phyloP scores from a whole-genome alignment of 2,888 invertebrate species.

The Mermis nigrescens region DNA sequence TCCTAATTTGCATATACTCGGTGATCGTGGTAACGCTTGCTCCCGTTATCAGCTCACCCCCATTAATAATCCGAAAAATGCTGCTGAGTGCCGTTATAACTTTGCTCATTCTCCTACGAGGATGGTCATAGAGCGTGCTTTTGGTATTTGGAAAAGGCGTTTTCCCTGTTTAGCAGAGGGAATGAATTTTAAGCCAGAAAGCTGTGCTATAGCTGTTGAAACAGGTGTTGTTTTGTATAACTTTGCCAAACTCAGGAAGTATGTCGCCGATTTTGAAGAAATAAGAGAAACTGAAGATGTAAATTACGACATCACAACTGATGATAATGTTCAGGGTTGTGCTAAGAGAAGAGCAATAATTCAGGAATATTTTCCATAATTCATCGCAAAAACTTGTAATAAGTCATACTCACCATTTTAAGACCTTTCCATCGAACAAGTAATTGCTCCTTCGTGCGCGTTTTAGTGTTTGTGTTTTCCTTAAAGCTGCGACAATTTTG shows the following conservation, averaged over 20 bases:
- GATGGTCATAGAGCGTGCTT: background rate
- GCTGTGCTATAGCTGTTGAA: background rate
- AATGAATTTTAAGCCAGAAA: background rate
- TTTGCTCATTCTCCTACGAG: background rate
- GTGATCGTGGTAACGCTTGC: background rate
- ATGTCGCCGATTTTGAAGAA: background rate
- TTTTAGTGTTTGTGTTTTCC: too few relatives aligned
- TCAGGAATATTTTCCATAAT: too few relatives aligned
- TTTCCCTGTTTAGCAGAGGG: background rate
- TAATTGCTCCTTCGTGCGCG: too few relatives aligned
- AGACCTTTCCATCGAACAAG: too few relatives aligned
- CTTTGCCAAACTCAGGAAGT: background rate
- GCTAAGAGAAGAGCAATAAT: too few relatives aligned
- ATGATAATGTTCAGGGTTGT: too few relatives aligned
- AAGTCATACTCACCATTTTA: too few relatives aligned
- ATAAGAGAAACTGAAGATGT: too few relatives aligned
- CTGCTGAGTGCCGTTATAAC: background rate
- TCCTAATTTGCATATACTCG: background rate
- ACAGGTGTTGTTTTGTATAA: background rate
- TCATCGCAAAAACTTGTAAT: too few relatives aligned
- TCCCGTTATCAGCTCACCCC: too few relatives aligned
- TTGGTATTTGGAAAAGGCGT: conserved; percentile 3
- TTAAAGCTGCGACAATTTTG: too few relatives aligned
- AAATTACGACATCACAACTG: too few relatives aligned
- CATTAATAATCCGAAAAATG: background rate